A percentile compares a stretch with the other conserved stretches of the same genome.
These are phyloP conservation scores for Osmerus eperlanus DNA, from an alignment of 2,113 vertebrate species.

Conservation along the genomic window DNA sequence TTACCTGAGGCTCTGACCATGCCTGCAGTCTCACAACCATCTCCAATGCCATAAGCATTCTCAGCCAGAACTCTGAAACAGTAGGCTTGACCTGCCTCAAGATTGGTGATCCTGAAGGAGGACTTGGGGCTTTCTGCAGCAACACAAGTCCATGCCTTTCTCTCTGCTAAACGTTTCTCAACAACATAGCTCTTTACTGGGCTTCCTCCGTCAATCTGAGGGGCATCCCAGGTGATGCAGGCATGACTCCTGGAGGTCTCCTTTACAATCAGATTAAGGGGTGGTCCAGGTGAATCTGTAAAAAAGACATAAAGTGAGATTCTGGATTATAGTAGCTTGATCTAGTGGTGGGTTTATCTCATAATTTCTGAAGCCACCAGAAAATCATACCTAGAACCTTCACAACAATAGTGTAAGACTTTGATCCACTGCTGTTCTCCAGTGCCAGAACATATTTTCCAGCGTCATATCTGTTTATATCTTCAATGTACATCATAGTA, in stretches of 20 bases:
- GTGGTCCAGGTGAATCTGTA: conserved; percentile 92
- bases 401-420: conserved; percentile 90
- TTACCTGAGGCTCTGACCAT: conserved; percentile 92
- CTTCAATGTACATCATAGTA: conserved; percentile 87
- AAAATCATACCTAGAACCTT: conserved; percentile 89
- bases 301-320: not conserved
- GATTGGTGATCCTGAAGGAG: conserved; percentile 86
- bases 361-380: no score
- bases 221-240: conserved; percentile 89
- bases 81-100: conserved; percentile 92
- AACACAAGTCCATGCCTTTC: conserved; percentile 97
- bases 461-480: conserved; percentile 93
- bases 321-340: not conserved
- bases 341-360: not conserved
- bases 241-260: conserved; percentile 88
- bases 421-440: conserved; percentile 92
- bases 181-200: conserved; percentile 93
- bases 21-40: conserved; percentile 91
- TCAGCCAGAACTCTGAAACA: conserved; percentile 97
- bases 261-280: conserved; percentile 86
- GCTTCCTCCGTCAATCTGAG: conserved; percentile 90
- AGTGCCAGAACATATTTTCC: conserved; percentile 92
- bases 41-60: conserved; percentile 94
- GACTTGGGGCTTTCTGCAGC: conserved; percentile 86
- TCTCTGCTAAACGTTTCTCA: conserved; percentile 95